Evolutionary conservation across 2,888 invertebrate species (phyloP).

Genomic region (Neoitamus cyanurus): DNA sequence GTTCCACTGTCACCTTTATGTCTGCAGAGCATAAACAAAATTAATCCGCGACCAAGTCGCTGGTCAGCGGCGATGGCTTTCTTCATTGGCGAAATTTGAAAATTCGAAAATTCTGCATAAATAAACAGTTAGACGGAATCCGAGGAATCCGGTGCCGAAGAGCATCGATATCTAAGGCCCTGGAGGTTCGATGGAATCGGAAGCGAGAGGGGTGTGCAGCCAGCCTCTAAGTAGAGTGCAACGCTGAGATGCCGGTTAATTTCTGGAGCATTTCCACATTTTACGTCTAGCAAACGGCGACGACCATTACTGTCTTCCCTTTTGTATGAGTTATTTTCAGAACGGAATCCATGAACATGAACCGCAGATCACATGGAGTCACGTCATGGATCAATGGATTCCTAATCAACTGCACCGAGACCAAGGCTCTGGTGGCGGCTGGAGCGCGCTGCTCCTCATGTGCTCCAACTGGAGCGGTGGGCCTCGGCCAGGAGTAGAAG

Average conservation of each 20-base stretch:
- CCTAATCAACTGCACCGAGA: constrained; percentile 35
- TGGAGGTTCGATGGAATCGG: not conserved
- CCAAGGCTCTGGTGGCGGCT: not conserved
- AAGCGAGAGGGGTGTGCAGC: not conserved
- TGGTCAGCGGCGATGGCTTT: not conserved
- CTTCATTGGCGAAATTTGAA: not conserved
- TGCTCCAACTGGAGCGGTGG: not conserved
- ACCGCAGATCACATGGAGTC: constrained; percentile 41
- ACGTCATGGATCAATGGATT: constrained; percentile 42
- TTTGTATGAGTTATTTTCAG: not conserved
- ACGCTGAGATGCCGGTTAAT: constrained; percentile 16
- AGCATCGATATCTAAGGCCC: too few relatives aligned
- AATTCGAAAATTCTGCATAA: not conserved
- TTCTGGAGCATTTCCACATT: constrained; percentile 43
- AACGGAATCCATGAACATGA: constrained; percentile 37
- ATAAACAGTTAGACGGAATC: not conserved
- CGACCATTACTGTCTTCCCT: not conserved
- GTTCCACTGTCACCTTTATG: constrained; percentile 15
- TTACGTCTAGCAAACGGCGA: not conserved
- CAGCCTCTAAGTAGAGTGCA: constrained; percentile 16
- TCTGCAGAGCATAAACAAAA: not conserved
- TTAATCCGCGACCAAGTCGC: not conserved
- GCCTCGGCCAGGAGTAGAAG: not conserved
- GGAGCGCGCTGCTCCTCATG: constrained; percentile 13
- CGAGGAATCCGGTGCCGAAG: not conserved